Conservation (phyloP, 2,113 vertebrate species). For the Petrocephalus microphthalmus region DNA sequence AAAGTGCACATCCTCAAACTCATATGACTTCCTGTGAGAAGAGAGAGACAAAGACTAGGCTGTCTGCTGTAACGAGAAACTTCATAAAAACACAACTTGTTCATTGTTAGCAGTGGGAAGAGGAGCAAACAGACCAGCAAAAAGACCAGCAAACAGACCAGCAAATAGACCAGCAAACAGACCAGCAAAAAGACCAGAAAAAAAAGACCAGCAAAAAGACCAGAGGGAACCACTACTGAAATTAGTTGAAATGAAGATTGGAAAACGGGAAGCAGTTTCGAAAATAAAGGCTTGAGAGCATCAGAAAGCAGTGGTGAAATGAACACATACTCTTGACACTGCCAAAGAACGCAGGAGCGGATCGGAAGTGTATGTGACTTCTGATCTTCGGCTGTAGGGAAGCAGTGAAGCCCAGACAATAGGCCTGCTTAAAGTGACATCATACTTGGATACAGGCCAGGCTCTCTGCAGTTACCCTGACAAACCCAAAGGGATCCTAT, state of each 20-base stretch:
- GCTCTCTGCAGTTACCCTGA: conserved; percentile 10
- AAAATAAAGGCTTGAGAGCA: not conserved
- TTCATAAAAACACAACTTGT: not conserved
- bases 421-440: conserved; percentile 51
- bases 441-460: conserved; percentile 48
- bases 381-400: conserved; percentile 36
- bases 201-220: no score
- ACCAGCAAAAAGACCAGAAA: no score
- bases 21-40: conserved; percentile 87
- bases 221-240: not conserved
- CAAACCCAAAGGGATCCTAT: not conserved
- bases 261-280: not conserved
- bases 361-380: conserved; percentile 36
- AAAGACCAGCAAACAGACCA: not conserved
- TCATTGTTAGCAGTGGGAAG: not conserved
- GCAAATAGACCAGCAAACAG: not conserved
- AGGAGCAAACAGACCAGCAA: not conserved
- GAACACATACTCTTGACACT: not conserved
- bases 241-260: not conserved
- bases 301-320: not conserved
- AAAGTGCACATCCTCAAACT: conserved; percentile 87
- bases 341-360: conserved; percentile 6
- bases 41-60: conserved; percentile 7
- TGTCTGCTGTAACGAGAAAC: not conserved
- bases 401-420: conserved; percentile 56